Conservation (phyloP, 92 coral and sea anemone genomes). For the Paramuricea clavata region DNA sequence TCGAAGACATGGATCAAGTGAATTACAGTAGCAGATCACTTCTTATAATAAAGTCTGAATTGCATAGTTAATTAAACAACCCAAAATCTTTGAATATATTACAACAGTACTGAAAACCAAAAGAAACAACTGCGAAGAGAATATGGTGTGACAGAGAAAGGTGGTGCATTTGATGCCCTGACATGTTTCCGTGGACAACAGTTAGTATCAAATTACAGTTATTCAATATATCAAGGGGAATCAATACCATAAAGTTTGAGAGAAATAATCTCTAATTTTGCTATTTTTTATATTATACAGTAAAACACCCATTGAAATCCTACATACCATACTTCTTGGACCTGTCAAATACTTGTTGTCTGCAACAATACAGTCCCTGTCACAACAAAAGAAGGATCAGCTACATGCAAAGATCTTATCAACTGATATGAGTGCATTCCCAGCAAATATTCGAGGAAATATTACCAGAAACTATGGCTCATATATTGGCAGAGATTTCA, state of each 20-base stretch:
- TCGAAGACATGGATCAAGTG: too few species aligned
- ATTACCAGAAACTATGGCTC: slow-evolving; percentile 22
- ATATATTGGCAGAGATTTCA: slow-evolving; percentile 41
- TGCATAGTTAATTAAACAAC: too few species aligned
- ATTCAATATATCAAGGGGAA: background rate
- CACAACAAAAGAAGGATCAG: slow-evolving; percentile 2
- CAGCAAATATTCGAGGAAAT: slow-evolving; percentile 20
- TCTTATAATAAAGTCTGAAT: too few species aligned
- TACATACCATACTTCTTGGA: background rate
- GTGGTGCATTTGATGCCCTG: slow-evolving; percentile 20
- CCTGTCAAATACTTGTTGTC: background rate
- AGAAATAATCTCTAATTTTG: too few species aligned
- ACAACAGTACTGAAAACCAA: background rate
- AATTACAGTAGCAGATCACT: too few species aligned
- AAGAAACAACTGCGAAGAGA: background rate
- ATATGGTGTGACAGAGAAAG: slow-evolving; percentile 13
- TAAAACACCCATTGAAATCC: background rate
- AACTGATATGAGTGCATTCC: slow-evolving; percentile 25
- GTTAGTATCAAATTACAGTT: background rate
- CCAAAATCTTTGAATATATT: background rate
- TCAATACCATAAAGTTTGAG: background rate
- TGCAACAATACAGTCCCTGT: slow-evolving; percentile 9
- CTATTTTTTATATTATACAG: background rate
- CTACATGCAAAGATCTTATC: slow-evolving; percentile 16
- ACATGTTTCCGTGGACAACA: background rate